Evolutionary conservation across 2,113 vertebrate genomes (phyloP), one percentile per base, ranked within the genome.

Genomic region (Bothrops jararaca): DNA sequence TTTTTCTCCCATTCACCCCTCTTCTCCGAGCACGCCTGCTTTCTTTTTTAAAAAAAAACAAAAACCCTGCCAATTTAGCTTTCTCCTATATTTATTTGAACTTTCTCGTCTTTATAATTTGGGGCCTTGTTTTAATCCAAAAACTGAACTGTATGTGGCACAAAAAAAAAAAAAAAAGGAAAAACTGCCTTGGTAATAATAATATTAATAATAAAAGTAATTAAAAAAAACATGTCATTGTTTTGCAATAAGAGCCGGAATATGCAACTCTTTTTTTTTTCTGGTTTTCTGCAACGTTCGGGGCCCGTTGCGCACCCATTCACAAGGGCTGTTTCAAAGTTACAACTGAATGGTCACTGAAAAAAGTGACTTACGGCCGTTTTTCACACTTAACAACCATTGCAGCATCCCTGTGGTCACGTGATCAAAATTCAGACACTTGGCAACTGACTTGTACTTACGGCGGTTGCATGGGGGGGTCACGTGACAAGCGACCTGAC

Each of bases 21-120:
- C 6, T 6, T 29, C 39, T 86, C 26, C 34, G 42, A 26, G 29
- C 52, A 42, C 52, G 56, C 85, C 58, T 74, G 58, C 85, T 60
- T 91, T 91, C 39, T 48, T 86, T 85, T 85, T 12, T 29, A 64
- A 64, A 64, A 42, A 64, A 64, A 29, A 48, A 3, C 11, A 18
- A n/a, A 85, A 54, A 34, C n/a, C n/a, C n/a, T 18, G 48, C 94
- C 58, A 90, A 92, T 86, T 58, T 58, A 60, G 88, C 94, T 93
- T 93, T 90, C 95, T 86, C 97, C 97, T 98, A 97, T 98, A 97
- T 97, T 97, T 98, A 98, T 98, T 97, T 97, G 96, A 96, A 90
- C 88, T 94, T 94, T 88, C 88, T 57, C 24, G 9, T 52, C 23
- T 53, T 26, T 34, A 24, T 89, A 74, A 18, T 92, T 86, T 95